Base-by-base conservation (phyloP, 1,140 invertebrate genomes). In the Lepidostoma basale region DNA sequence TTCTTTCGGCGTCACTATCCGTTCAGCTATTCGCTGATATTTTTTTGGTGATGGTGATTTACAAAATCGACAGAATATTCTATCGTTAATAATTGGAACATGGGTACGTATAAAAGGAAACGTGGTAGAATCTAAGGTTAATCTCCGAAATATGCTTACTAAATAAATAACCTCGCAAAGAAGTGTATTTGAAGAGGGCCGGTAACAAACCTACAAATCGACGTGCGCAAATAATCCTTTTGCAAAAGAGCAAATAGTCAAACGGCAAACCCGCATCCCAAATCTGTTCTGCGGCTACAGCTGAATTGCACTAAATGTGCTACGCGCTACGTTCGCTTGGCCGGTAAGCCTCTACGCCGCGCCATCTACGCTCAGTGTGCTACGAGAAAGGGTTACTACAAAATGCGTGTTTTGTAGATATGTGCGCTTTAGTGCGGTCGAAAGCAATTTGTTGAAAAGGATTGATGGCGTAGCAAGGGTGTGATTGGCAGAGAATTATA, bases 211-310 rank as follows among this genome's bases (percentile, higher is more conserved):
- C 36, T 60, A 40, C 58, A 22, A 58, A 60, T 40, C 58, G 39
- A 60, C 58, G 36, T 42, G 36, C n/a, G 39, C 58, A 60, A 60
- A 60, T 60, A 60, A 60, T 42, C 39, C 58, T 12, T 60, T 60
- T 25, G 58, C 36, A 60, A 60, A 60, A 60, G 58, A 60, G 58
- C 58, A 60, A 60, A 60, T 44, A 60, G 58, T 23, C 36, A 40
- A 60, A 42, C 36, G 58, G 58, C 33, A 60, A 60, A 26, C 58
- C 58, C 58, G 58, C 58, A 60, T 60, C 39, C 58, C 33, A 42
- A 60, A 56, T 56, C 52, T 56, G 52, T 56, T 56, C 20, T 33
- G 52, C 12, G 52, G 52, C 47, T 56, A 8, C 26, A 56, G 52
- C 52, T 56, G 52, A 56, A 22, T 56, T 56, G 52, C 52, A 56